Base-by-base conservation (phyloP, 2,797 vertebrate genomes). In the Oreochromis grahami region DNA sequence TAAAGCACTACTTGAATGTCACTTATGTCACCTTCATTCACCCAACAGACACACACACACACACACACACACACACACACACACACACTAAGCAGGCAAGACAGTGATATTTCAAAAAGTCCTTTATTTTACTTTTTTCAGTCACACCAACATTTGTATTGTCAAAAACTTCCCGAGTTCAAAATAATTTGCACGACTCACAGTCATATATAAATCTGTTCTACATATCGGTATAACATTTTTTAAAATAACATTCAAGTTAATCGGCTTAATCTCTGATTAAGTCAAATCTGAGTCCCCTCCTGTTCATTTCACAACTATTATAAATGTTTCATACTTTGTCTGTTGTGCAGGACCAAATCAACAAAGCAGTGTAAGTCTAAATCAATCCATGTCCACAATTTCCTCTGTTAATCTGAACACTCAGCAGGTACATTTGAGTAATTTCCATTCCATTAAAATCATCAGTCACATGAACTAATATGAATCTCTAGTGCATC, bases 101-200 rank as follows among this genome's bases (percentile, higher is more conserved):
- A 88, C 15, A 32, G 50, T 24, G 6, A 79, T 76, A 81, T 84
- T 93, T 92, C 24, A 90, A 95, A 96, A 95, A 96, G 76, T 90
- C 89, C 92, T 89, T 94, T 89, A 76, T 87, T 94, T 82, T 72
- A 48, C 74, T 90, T 88, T 91, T 93, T 93, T 91, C 80, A 87
- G 70, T 90, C 92, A 93, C 90, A 94, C 78, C 82, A 83, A 92
- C 91, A 82, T 93, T 89, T 90, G 29, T 88, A 86, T 87, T n/a
- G 84, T 95, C 90, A 90, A 94, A 96, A 95, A 96, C 86, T 89
- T 91, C 76, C 92, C 90, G 70, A 43, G 50, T 79, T 94, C 72
- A 95, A 95, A 96, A 95, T 94, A 82, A 85, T 94, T 92, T 93
- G 68, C 74, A 94, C 29, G 84, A 92, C 89, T 93, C 91, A 95